A percentile compares a stretch with the other conserved stretches of the same genome.
These are phyloP conservation scores for Rhingia rostrata DNA, from an alignment of 2,888 invertebrate species.

Conservation along the genomic window DNA sequence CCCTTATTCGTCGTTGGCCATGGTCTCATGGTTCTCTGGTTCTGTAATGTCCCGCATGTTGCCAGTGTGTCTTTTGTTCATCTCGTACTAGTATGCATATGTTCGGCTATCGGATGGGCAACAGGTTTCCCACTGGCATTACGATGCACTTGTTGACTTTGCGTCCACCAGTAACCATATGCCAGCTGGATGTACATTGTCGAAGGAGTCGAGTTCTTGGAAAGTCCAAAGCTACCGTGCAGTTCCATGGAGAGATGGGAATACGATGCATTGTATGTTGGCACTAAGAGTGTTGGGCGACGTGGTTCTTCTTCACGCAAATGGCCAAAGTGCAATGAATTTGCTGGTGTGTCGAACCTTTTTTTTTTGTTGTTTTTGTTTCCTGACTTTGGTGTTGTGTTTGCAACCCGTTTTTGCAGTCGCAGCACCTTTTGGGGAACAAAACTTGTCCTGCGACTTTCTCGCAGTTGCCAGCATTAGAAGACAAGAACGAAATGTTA, in stretches of 20 bases:
- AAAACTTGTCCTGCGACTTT: slow-evolving; percentile 68
- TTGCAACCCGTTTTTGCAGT: slow-evolving; percentile 47
- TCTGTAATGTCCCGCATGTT: slow-evolving; percentile 1
- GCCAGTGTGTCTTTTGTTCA: slow-evolving; percentile 36
- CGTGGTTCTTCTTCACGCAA: slow-evolving; percentile 46
- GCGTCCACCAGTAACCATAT: slow-evolving; percentile 17
- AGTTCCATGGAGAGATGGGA: slow-evolving; percentile 35
- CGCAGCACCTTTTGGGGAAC: slow-evolving; percentile 37
- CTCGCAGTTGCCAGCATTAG: slow-evolving; percentile 33
- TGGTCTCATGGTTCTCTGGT: slow-evolving; percentile 50
- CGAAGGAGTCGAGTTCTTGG: slow-evolving; percentile 11
- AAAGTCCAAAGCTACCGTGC: slow-evolving; percentile 57
- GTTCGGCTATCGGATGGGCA: slow-evolving; percentile 48
- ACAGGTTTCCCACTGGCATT: slow-evolving; percentile 57
- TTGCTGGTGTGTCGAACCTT: slow-evolving; percentile 19
- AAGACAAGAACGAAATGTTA: slow-evolving; percentile 53
- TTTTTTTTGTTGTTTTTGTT: slow-evolving; percentile 14
- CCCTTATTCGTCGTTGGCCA: slow-evolving; percentile 63
- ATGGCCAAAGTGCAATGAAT: slow-evolving; percentile 65
- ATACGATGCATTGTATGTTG: slow-evolving; percentile 54
- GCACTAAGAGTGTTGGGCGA: slow-evolving; percentile 49
- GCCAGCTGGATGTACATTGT: slow-evolving; percentile 12
- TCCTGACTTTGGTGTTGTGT: background rate
- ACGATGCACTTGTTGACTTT: slow-evolving; percentile 63
- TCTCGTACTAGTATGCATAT: slow-evolving; percentile 35